phyloP scores from a whole-genome alignment of 2,113 vertebrate species.

The Xenopus tropicalis region DNA sequence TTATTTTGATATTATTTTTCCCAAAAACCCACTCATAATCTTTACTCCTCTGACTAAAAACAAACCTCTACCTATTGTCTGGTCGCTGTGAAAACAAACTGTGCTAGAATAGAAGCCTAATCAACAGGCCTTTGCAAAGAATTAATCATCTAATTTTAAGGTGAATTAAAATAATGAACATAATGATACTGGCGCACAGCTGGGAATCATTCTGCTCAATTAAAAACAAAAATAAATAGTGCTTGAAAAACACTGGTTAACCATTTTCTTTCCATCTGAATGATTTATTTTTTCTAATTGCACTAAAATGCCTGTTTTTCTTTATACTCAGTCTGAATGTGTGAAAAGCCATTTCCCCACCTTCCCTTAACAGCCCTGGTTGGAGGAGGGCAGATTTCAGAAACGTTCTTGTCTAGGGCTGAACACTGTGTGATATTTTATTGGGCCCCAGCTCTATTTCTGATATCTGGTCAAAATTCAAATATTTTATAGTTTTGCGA shows the following conservation, averaged over 20 bases:
- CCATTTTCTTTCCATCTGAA: constrained; percentile 40
- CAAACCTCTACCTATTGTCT: constrained; percentile 22
- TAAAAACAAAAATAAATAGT: constrained; percentile 85
- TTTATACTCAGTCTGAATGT: constrained; percentile 20
- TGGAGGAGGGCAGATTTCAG: background rate
- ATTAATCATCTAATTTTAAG: constrained; percentile 85
- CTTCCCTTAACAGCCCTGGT: constrained; percentile 18
- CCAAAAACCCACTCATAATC: background rate
- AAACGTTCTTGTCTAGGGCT: constrained; percentile 2
- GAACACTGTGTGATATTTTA: background rate
- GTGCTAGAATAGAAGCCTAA: constrained; percentile 22
- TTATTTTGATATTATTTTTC: no score
- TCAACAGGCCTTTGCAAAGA: constrained; percentile 47
- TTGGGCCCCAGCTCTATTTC: no score
- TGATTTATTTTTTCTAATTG: constrained; percentile 51
- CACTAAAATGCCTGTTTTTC: constrained; percentile 26
- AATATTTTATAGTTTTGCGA: no score
- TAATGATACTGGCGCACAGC: constrained; percentile 79
- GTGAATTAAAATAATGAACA: constrained; percentile 73
- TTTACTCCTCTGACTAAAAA: background rate
- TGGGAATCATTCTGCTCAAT: constrained; percentile 85
- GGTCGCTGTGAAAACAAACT: constrained; percentile 18
- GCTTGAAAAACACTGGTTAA: constrained; percentile 65
- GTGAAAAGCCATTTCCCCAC: constrained; percentile 24
- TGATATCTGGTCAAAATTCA: no score